Evolutionary conservation across 2,888 invertebrate species (phyloP).

Genomic region (Andrena dorsata): DNA sequence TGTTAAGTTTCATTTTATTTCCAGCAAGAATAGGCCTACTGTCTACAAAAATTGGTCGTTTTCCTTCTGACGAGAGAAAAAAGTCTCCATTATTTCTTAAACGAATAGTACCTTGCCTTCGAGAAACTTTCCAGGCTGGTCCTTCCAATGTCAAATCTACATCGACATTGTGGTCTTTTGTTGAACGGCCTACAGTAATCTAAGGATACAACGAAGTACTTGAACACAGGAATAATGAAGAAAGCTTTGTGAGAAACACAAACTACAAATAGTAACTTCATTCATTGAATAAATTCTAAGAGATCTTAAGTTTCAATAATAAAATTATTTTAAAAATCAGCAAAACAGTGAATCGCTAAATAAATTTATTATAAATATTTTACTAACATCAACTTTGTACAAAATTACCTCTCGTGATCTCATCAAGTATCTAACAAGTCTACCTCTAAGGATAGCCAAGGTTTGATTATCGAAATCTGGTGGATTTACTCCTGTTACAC

Average conservation of each 20-base stretch:
- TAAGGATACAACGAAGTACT: conserved; percentile 75
- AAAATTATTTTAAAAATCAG: background rate
- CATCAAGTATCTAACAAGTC: conserved; percentile 97
- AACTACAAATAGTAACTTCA: background rate
- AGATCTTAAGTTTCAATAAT: background rate
- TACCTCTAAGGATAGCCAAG: conserved; percentile 95
- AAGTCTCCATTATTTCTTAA: conserved; percentile 97
- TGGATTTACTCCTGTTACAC: conserved; percentile 93
- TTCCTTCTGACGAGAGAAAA: conserved; percentile 97
- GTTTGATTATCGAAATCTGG: conserved; percentile 97
- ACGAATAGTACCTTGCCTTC: conserved; percentile 96
- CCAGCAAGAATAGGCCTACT: conserved; percentile 95
- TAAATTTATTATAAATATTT: conserved; percentile 6
- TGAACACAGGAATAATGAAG: background rate
- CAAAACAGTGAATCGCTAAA: background rate
- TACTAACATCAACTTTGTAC: background rate
- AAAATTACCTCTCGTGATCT: conserved; percentile 92
- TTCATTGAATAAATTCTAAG: background rate
- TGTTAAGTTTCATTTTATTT: conserved; percentile 95
- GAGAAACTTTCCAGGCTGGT: conserved; percentile 96
- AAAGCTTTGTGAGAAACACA: background rate
- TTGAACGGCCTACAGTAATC: conserved; percentile 96
- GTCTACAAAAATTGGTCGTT: conserved; percentile 97
- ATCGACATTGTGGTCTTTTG: conserved; percentile 95
- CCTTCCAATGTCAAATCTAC: conserved; percentile 97